Percentiles rank a stretch among this genome's conserved stretches.
Evolutionary conservation across 92 coral and sea anemone genomes (phyloP).

Genomic region (Heteractis magnifica): DNA sequence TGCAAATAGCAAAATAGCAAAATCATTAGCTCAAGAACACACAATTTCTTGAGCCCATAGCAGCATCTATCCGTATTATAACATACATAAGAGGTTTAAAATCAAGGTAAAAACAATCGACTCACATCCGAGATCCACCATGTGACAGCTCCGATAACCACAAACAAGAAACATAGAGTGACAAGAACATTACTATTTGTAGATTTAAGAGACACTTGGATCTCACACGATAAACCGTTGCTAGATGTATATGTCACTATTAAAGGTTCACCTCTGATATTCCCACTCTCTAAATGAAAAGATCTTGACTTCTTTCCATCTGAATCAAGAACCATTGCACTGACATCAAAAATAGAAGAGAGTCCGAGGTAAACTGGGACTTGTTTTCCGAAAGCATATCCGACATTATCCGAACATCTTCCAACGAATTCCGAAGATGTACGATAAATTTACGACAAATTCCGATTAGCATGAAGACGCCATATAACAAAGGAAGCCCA

Average conservation of each 20-base stretch:
- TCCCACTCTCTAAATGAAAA: constrained; percentile 8
- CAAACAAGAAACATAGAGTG: background rate
- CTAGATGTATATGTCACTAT: constrained; percentile 4
- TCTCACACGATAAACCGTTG: constrained; percentile 24
- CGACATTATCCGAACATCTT: background rate
- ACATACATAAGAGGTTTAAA: background rate
- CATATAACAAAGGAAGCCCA: no score
- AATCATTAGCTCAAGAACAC: no score
- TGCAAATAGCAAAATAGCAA: background rate
- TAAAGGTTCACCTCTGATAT: constrained; percentile 12
- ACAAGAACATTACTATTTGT: background rate
- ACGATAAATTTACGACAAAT: background rate
- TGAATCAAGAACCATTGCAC: constrained; percentile 3
- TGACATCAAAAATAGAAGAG: background rate
- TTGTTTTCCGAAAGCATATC: background rate
- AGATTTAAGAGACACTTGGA: constrained; percentile 7
- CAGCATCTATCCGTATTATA: background rate
- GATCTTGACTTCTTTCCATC: background rate
- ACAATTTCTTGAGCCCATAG: background rate
- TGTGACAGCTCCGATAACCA: background rate
- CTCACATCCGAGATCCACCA: constrained; percentile 7
- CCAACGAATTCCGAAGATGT: background rate
- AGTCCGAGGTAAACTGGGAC: constrained; percentile 3
- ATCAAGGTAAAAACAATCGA: background rate
- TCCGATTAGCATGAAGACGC: background rate